Evolutionary conservation across 2,797 vertebrate species (phyloP), one percentile per base, ranked within the genome.

Genomic region (Pseudomugil tenellus): DNA sequence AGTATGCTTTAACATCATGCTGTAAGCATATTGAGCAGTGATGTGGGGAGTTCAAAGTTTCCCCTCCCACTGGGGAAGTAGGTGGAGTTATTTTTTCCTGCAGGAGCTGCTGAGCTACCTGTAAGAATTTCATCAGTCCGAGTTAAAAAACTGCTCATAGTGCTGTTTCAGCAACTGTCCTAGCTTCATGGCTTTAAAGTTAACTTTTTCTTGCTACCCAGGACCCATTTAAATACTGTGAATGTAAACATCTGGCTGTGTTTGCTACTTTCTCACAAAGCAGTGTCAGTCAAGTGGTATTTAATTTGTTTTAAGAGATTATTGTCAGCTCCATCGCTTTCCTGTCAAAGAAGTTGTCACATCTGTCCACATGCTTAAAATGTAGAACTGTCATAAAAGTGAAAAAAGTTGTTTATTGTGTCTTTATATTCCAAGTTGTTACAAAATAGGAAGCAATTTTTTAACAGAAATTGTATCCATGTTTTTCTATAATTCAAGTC

Each of bases 71-170:
- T 58, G 25, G 57, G 37, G n/a, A 57, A 29, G 9, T 48, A 26
- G 58, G 51, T 26, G 48, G 28, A 26, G 57, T 58, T 12, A 9
- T 10, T 34, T 25, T 54, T 16, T 25, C 56, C 62, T 41, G 26
- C n/a, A 61, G 51, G 35, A 60, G 60, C 70, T 60, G 70, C 39
- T 69, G 53, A 58, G 58, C 29, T 13, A 61, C 46, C 39, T 64
- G 39, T 31, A 28, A 70, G 23, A 43, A 28, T 72, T 63, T 59
- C 55, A 55, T 76, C 54, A 51, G 37, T 57, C 14, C 41, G 52
- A 23, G 21, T 46, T 35, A 58, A 23, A 57, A 21, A 34, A 67
- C 23, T 16, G 26, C 25, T 66, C 29, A 13, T 13, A 53, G 46
- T 25, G 29, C 23, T 54, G 43, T 32, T 58, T 54, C 23, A 12